These are phyloP conservation scores for Folsomia manolachei DNA, from an alignment of 2,888 invertebrate species.

Conservation along the genomic window DNA sequence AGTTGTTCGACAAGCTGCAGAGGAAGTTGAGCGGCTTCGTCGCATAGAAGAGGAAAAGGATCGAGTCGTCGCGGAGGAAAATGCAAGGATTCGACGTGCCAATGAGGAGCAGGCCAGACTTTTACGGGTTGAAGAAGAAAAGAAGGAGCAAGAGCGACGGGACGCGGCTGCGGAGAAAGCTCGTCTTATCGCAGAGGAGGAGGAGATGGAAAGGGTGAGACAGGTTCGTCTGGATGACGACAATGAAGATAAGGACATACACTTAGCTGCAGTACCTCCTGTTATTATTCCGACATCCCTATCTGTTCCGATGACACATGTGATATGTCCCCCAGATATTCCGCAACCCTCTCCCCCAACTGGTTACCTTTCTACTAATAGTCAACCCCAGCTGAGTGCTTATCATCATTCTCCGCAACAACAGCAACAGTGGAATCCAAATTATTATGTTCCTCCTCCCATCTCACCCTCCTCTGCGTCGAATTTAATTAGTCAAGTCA, in stretches of 20 bases:
- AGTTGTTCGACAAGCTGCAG: not conserved
- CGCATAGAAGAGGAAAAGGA: not conserved
- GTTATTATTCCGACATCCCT: slow-evolving; percentile 19
- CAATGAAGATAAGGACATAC: not conserved
- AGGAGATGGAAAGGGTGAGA: slow-evolving; percentile 86
- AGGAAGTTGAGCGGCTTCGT: not conserved
- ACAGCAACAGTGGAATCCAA: not conserved
- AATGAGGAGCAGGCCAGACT: slow-evolving; percentile 15
- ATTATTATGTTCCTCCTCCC: slow-evolving; percentile 18
- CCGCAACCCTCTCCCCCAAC: not conserved
- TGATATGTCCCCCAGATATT: no score
- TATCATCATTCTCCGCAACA: not conserved
- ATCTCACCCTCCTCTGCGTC: not conserved
- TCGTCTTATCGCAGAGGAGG: slow-evolving; percentile 90
- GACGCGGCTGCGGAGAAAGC: slow-evolving; percentile 83
- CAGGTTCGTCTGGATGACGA: no score
- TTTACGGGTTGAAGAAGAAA: slow-evolving; percentile 3
- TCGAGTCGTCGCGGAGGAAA: slow-evolving; percentile 6
- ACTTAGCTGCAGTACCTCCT: slow-evolving; percentile 63
- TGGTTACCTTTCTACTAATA: not conserved
- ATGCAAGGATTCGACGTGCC: slow-evolving; percentile 1
- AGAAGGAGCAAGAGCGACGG: not conserved
- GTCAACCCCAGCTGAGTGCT: not conserved
- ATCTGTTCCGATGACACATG: no score
- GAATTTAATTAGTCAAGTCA: slow-evolving; percentile 8